Base-by-base conservation (phyloP, 2,888 invertebrate genomes). In the Hololepta plana region DNA sequence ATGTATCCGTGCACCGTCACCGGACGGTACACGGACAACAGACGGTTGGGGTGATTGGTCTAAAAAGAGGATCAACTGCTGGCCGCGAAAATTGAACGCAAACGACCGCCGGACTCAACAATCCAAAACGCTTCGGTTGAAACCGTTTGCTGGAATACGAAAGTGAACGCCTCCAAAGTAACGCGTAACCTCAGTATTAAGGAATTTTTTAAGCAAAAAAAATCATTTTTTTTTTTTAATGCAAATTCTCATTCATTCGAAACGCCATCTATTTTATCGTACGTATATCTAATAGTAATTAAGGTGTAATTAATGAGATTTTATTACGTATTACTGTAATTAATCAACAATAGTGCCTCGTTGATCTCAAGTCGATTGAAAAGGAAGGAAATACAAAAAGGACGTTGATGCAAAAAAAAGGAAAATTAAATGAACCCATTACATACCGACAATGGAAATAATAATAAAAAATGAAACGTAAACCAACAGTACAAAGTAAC, bases 1-100 rank as follows among this genome's bases (percentile, higher is more conserved):
- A 81, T 79, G 79, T 79, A 79, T 51, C 76, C 77, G 23, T 82
- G 82, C 59, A 74, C 79, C 53, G 77, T 81, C 43, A 80, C 82
- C 35, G 82, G 82, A 37, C 79, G 81, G 32, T 82, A 81, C 57
- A 79, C 77, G 53, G 76, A 77, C 48, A 34, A 20, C 9, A 20
- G 10, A 20, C 20, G 13, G 32, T 35, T 17, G 24, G 30, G n/a
- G 28, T 31, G 13, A 29, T 29, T 32, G 31, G 35, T 29, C 31
- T 36, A 31, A 28, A 26, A 25, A 28, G 24, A n/a, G n/a, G n/a
- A n/a, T n/a, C n/a, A n/a, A n/a, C 27, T 27, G 20, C 20, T 31
- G 27, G 26, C 24, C 30, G 23, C 21, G 26, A 6, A 17, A 11
- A 10, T 16, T n/a, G n/a, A n/a, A n/a, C n/a, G n/a, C n/a, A n/a